A percentile compares a stretch with the other conserved stretches of the same genome.
Evolutionary conservation across 1,140 invertebrate species (phyloP).

Genomic region (Potamilus streckersoni): DNA sequence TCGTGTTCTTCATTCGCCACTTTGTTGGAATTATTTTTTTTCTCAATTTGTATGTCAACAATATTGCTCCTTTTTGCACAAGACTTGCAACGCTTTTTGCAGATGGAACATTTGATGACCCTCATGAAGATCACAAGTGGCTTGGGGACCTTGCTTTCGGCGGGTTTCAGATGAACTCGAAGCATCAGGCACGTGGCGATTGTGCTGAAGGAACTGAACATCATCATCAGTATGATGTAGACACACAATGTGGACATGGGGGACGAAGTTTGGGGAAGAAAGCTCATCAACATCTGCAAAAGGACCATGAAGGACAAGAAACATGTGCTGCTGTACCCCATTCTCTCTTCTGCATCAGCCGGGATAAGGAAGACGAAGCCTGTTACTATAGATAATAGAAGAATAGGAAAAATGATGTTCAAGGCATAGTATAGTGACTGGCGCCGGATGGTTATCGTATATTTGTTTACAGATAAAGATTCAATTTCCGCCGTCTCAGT

Average conservation of each 20-base stretch:
- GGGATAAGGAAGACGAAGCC: constrained; percentile 25
- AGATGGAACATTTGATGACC: constrained; percentile 21
- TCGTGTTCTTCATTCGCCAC: background rate
- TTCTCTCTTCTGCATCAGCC: constrained; percentile 10
- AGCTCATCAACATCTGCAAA: constrained; percentile 9
- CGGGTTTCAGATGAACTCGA: constrained; percentile 6
- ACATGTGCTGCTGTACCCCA: constrained; percentile 15
- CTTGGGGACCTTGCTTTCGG: constrained; percentile 5
- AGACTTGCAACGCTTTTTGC: constrained; percentile 4
- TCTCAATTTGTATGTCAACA: too few relatives aligned
- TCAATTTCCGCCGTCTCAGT: constrained; percentile 3
- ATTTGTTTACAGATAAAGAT: constrained; percentile 6
- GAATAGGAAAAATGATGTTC: constrained; percentile 16
- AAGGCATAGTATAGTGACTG: constrained; percentile 10
- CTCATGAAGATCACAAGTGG: constrained; percentile 12
- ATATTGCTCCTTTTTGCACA: constrained; percentile 1
- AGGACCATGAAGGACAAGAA: constrained; percentile 19
- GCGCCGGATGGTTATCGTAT: constrained; percentile 6
- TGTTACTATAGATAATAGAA: constrained; percentile 9
- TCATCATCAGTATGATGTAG: constrained; percentile 16
- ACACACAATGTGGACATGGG: constrained; percentile 21
- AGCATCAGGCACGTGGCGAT: constrained; percentile 18
- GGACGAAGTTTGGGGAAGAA: constrained; percentile 12
- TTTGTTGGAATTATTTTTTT: too few relatives aligned
- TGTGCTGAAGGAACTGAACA: constrained; percentile 1